Base-by-base conservation (phyloP, 2,113 vertebrate species). In the Alexandromys fortis region DNA sequence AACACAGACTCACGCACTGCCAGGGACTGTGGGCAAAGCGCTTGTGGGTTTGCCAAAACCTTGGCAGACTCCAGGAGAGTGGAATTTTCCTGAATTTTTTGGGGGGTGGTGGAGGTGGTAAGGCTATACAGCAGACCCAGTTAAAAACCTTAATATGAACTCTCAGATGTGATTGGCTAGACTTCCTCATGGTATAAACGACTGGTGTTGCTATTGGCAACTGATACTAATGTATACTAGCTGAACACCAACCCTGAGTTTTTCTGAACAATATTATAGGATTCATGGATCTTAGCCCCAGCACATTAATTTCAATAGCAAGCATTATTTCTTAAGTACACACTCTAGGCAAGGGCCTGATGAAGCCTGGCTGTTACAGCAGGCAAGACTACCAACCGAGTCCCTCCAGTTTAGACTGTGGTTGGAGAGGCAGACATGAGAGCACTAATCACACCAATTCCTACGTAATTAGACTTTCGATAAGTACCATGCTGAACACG, bases 401-500 rank as follows among this genome's bases (percentile, higher is more conserved):
- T 24, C 49, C 82, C 35, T 89, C 63, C 26, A 78, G 63, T 70
- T 95, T 76, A 82, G 42, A 90, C 61, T 26, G 67, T 75, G 86
- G 68, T 61, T 70, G 73, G 93, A 28, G 77, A 97, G 38, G 75
- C 61, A 96, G 94, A 86, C 38, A 0, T 86, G n/a, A 96, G 92
- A 65, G 85, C 86, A 85, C 5, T 78, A 89, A 92, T 97, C 97
- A 94, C 16, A 70, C 86, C 89, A 76, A 78, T 95, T 88, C 78
- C 89, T 72, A 86, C 73, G 28, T 96, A 96, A 98, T 96, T 94
- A 97, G 95, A 67, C 75, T n/a, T 28, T 82, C 55, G 49, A 19
- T 91, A 94, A 97, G 73, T 96, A 61, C 38, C 73, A 89, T n/a
- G 92, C 58, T n/a, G 68, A 91, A 82, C 68, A 88, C 24, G 28